These are phyloP conservation scores for Falcaria lacertinaria DNA, from an alignment of 2,888 invertebrate species.

Conservation along the genomic window DNA sequence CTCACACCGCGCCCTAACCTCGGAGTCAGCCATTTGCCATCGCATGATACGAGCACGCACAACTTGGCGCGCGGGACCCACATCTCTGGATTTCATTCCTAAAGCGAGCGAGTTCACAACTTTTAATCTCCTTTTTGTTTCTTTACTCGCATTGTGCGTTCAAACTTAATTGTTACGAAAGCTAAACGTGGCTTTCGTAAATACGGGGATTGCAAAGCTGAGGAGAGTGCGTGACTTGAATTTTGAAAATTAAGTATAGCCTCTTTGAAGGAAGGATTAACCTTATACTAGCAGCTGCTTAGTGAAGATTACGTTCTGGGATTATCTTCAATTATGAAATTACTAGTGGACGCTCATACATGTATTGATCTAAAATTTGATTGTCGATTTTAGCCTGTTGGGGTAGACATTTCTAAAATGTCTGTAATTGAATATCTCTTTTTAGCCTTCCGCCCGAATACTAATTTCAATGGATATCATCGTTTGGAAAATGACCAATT, in stretches of 20 bases:
- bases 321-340: too few relatives aligned
- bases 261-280: background rate
- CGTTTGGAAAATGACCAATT: too few relatives aligned
- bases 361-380: too few relatives aligned
- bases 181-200: background rate
- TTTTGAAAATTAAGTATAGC: background rate
- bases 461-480: too few relatives aligned
- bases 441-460: too few relatives aligned
- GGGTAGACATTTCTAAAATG: too few relatives aligned
- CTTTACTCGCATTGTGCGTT: background rate
- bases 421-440: too few relatives aligned
- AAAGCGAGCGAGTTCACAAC: background rate
- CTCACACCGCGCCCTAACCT: slow-evolving; percentile 18
- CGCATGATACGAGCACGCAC: slow-evolving; percentile 25
- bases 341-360: too few relatives aligned
- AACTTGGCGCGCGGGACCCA: slow-evolving; percentile 16
- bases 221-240: background rate
- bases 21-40: slow-evolving; percentile 23
- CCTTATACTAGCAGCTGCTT: background rate
- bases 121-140: slow-evolving; percentile 1
- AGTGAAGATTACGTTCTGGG: background rate
- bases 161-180: background rate
- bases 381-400: too few relatives aligned
- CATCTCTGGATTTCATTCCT: background rate
- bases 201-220: background rate